Conservation (phyloP, 2,888 invertebrate species). For the Chymomyza amoena region DNA sequence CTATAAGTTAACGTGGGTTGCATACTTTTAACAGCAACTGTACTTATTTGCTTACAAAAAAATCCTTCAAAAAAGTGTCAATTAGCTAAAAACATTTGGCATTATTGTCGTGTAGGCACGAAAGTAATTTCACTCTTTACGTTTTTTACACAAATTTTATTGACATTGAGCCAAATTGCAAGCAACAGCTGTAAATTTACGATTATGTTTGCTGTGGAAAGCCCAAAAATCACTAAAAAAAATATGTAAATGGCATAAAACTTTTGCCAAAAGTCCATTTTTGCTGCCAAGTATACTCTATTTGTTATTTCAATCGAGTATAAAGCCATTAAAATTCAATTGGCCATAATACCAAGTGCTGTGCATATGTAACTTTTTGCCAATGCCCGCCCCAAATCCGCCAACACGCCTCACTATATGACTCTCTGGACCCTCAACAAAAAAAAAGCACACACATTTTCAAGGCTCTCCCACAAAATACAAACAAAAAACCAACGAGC, state of each 20-base stretch:
- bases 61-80: slow-evolving; percentile 19
- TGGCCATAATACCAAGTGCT: slow-evolving; percentile 48
- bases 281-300: not conserved
- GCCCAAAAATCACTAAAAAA: not conserved
- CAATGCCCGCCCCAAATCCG: not conserved
- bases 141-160: not conserved
- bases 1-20: not conserved
- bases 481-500: slow-evolving; percentile 20
- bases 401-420: not conserved
- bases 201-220: slow-evolving; percentile 26
- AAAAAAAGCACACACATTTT: slow-evolving; percentile 3
- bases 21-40: not conserved
- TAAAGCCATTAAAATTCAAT: slow-evolving; percentile 66
- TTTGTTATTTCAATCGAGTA: slow-evolving; percentile 47
- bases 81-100: slow-evolving; percentile 43
- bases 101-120: slow-evolving; percentile 35
- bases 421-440: not conserved
- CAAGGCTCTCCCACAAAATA: slow-evolving; percentile 18
- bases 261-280: not conserved
- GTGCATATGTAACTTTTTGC: slow-evolving; percentile 11
- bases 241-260: not conserved
- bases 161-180: slow-evolving; percentile 19
- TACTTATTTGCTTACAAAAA: not conserved
- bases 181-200: slow-evolving; percentile 4
- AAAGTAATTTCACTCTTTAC: not conserved